phyloP scores from a whole-genome alignment of 2,113 vertebrate species.

The Calyptomena viridis region DNA sequence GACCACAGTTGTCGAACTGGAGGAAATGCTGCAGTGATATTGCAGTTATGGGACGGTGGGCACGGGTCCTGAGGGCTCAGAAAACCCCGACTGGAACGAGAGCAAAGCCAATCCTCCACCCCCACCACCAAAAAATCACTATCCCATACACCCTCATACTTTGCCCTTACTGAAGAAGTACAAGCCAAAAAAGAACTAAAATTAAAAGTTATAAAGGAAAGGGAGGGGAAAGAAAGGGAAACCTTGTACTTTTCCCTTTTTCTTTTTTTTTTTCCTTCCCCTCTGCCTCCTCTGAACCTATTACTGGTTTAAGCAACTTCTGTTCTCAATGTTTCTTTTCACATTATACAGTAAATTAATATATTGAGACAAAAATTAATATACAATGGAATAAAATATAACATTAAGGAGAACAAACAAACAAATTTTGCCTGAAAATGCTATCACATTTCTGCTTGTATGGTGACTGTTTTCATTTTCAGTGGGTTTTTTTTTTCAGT shows the following conservation, averaged over 20 bases:
- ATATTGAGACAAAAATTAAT: not conserved
- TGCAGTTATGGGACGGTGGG: not conserved
- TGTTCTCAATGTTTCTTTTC: not conserved
- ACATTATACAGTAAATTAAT: not conserved
- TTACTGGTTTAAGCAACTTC: not conserved
- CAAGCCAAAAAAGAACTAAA: not conserved
- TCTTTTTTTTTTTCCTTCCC: fast-evolving
- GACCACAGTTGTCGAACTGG: fast-evolving
- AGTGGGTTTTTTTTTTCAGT: not conserved
- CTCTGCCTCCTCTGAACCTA: not conserved
- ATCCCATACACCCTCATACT: fast-evolving
- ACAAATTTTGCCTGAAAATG: not conserved
- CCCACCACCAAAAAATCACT: too few relatives aligned
- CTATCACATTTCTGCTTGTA: not conserved
- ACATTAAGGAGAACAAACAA: not conserved
- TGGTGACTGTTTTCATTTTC: not conserved
- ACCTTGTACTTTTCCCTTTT: not conserved
- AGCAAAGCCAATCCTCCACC: not conserved
- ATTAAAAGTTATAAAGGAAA: not conserved
- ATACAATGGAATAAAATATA: not conserved
- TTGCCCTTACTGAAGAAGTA: not conserved
- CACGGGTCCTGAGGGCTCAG: not conserved
- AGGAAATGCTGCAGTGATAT: not conserved
- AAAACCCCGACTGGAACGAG: not conserved
- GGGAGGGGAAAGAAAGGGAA: not conserved